phyloP scores from a whole-genome alignment of 2,797 vertebrate genomes.

The Paratrypauchen microcephalus region DNA sequence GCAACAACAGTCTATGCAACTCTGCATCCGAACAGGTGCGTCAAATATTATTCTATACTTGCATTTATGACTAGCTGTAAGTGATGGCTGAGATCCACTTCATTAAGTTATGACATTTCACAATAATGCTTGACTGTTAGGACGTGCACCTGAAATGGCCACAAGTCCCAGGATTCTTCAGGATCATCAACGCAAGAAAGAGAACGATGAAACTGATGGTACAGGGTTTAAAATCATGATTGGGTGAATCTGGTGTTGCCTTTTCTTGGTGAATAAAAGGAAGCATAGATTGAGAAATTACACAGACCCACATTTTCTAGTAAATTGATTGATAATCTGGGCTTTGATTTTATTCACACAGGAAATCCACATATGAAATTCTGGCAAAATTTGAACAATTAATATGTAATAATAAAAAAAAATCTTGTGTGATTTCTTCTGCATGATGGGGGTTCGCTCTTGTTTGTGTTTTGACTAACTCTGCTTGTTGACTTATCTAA shows the following conservation, averaged over 20 bases:
- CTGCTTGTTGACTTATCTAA: not conserved
- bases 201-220: constrained; percentile 62
- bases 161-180: constrained; percentile 77
- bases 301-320: not conserved
- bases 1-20: constrained; percentile 91
- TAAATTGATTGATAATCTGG: not conserved
- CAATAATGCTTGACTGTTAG: constrained; percentile 60
- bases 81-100: not conserved
- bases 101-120: constrained; percentile 19
- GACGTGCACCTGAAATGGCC: constrained; percentile 79
- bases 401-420: not conserved
- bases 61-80: not conserved
- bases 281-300: not conserved
- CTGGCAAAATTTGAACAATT: not conserved
- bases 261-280: constrained; percentile 7
- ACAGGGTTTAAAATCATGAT: constrained; percentile 14
- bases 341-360: constrained; percentile 1
- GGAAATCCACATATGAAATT: not conserved
- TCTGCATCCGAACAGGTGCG: constrained; percentile 92
- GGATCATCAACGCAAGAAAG: constrained; percentile 70
- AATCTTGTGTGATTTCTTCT: constrained; percentile 5
- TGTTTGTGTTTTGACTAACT: constrained; percentile 12
- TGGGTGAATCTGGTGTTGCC: constrained; percentile 9
- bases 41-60: not conserved
- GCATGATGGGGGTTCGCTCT: not conserved